Percentiles rank a stretch among this genome's conserved stretches.
Evolutionary conservation across 2,888 invertebrate genomes (phyloP).

Genomic region (Julus scandinavius): DNA sequence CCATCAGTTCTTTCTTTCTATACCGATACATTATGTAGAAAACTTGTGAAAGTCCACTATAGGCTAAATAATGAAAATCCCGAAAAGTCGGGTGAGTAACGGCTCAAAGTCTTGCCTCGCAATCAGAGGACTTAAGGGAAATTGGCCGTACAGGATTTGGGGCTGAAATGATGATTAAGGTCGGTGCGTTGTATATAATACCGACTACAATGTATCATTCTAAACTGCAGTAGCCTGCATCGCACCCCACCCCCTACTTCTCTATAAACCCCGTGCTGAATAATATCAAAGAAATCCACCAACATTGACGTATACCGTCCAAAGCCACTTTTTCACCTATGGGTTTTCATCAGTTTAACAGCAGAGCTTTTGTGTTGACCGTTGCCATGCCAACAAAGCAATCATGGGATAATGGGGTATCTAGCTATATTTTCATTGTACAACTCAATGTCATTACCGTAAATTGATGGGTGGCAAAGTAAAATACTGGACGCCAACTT

Average conservation of each 20-base stretch:
- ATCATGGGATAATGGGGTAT: constrained; percentile 51
- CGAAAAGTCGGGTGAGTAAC: not conserved
- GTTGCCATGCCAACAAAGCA: constrained; percentile 54
- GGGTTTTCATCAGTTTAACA: constrained; percentile 49
- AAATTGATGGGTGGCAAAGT: constrained; percentile 53
- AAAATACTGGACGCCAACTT: constrained; percentile 37
- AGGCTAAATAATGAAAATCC: constrained; percentile 34
- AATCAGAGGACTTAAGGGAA: constrained; percentile 42
- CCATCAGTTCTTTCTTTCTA: not conserved
- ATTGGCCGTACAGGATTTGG: constrained; percentile 42
- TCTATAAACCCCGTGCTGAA: constrained; percentile 16
- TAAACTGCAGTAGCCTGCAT: not conserved
- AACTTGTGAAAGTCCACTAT: not conserved
- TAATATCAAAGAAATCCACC: constrained; percentile 34
- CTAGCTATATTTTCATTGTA: constrained; percentile 50
- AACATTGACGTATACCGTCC: constrained; percentile 39
- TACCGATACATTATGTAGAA: not conserved
- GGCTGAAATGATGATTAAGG: constrained; percentile 42
- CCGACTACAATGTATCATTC: constrained; percentile 28
- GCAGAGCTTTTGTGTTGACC: constrained; percentile 53
- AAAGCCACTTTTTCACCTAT: constrained; percentile 42
- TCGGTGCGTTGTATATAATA: constrained; percentile 28
- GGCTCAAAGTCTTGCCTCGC: constrained; percentile 38
- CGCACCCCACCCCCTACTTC: not conserved
- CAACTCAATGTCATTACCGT: constrained; percentile 56